Percentiles rank a stretch among this genome's conserved stretches.
Conservation (phyloP, 2,797 vertebrate species). For the Serranus cabrilla region DNA sequence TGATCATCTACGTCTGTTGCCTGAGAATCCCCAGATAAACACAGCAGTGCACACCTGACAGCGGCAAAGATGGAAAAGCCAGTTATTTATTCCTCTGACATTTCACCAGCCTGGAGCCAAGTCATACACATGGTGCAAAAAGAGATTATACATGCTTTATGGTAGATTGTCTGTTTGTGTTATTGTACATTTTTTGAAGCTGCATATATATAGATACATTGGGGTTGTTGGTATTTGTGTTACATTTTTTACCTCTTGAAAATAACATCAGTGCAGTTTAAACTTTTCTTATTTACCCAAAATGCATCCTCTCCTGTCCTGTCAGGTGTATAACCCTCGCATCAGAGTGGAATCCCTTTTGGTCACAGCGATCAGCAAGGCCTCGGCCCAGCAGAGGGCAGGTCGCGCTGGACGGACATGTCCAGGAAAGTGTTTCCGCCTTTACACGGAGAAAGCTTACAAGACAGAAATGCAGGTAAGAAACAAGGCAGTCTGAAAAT, state of each 20-base stretch:
- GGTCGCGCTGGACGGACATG: conserved; percentile 95
- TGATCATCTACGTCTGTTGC: conserved; percentile 82
- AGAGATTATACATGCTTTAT: conserved; percentile 72
- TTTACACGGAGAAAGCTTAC: conserved; percentile 98
- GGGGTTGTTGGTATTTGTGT: background rate
- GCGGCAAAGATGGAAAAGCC: conserved; percentile 82
- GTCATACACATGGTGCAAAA: conserved; percentile 74
- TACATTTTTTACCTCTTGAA: background rate
- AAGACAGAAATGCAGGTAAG: conserved; percentile 99
- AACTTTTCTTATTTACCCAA: background rate
- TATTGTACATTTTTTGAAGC: conserved; percentile 34
- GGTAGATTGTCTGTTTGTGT: conserved; percentile 28
- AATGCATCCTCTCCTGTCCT: background rate
- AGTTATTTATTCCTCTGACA: conserved; percentile 87
- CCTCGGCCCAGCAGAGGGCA: conserved; percentile 97
- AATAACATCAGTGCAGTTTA: background rate
- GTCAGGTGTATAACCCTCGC: conserved; percentile 95
- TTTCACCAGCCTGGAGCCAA: conserved; percentile 83
- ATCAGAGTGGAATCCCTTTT: conserved; percentile 98
- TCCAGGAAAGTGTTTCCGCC: conserved; percentile 96
- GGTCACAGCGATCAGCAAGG: conserved; percentile 98
- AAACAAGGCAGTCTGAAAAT: conserved; percentile 13
- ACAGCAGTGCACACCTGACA: conserved; percentile 78
- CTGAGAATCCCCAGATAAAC: conserved; percentile 86
- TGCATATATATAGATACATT: background rate